phyloP scores from a whole-genome alignment of 2,797 vertebrate species.

The Pangasius sanitwongsei region DNA sequence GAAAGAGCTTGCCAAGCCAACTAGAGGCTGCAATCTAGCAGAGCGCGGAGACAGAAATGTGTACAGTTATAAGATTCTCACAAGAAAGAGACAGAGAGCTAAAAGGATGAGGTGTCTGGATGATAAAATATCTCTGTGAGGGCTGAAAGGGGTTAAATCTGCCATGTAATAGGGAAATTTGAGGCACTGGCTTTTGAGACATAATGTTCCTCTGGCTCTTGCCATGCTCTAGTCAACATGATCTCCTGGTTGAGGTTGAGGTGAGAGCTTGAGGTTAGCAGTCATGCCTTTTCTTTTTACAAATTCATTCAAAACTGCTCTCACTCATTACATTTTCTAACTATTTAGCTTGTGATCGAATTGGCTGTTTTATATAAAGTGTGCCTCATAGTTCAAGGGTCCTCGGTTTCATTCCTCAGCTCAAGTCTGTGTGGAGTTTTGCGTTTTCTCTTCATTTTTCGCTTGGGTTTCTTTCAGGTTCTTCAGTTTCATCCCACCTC shows the following conservation, averaged over 20 bases:
- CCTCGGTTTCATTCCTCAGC: neutral
- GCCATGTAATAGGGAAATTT: neutral
- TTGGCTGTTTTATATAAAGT: neutral
- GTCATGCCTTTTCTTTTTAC: neutral
- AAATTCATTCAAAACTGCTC: neutral
- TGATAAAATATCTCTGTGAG: slow-evolving; percentile 36
- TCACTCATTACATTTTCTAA: neutral
- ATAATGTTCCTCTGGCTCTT: neutral
- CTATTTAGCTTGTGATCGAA: neutral
- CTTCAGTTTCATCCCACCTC: neutral
- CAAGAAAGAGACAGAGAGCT: neutral
- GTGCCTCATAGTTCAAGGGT: too few relatives aligned
- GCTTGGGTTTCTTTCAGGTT: neutral
- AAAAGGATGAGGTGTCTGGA: slow-evolving; percentile 16
- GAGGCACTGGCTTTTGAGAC: neutral
- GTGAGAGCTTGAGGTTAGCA: neutral
- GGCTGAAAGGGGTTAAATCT: slow-evolving; percentile 20
- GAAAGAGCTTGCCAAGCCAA: slow-evolving; percentile 51
- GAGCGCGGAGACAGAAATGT: slow-evolving; percentile 35
- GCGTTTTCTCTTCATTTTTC: neutral
- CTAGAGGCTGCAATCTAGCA: slow-evolving; percentile 44
- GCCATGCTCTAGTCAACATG: neutral
- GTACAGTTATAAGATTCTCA: slow-evolving; percentile 41
- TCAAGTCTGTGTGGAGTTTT: neutral
- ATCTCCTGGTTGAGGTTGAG: neutral